These are phyloP conservation scores for Sceloporus tristichus DNA, from an alignment of 2,113 vertebrate genomes.

Conservation along the genomic window DNA sequence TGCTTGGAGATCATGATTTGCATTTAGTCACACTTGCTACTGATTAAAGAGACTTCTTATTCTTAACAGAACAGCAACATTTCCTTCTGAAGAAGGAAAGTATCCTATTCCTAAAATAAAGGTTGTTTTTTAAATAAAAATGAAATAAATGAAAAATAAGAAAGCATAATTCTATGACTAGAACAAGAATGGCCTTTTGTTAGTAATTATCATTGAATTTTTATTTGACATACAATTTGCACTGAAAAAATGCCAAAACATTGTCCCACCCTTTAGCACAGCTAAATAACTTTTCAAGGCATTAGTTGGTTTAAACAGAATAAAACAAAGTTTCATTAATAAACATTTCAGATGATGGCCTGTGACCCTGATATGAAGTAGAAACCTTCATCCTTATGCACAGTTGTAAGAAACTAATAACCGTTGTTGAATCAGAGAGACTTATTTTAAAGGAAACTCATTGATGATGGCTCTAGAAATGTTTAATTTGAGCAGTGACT, in stretches of 20 bases:
- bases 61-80: not conserved
- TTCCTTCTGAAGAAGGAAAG: not conserved
- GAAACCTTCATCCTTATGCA: not conserved
- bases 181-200: not conserved
- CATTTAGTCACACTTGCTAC: not conserved
- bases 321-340: not conserved
- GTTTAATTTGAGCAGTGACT: constrained; percentile 17
- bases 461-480: not conserved
- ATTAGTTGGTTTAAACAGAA: not conserved
- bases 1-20: not conserved
- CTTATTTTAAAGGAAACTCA: not conserved
- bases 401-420: not conserved
- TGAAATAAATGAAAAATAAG: not conserved
- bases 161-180: not conserved
- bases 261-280: not conserved
- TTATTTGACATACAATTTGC: not conserved
- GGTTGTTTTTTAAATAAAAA: too few relatives aligned
- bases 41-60: not conserved
- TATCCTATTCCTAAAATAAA: not conserved
- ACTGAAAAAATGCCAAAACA: not conserved
- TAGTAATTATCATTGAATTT: not conserved
- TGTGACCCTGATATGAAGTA: not conserved
- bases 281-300: not conserved
- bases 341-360: not conserved
- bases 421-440: not conserved